Percentiles rank a stretch among this genome's conserved stretches.
Conservation (phyloP, 1,140 invertebrate species). For the Drosophila oshimai region DNA sequence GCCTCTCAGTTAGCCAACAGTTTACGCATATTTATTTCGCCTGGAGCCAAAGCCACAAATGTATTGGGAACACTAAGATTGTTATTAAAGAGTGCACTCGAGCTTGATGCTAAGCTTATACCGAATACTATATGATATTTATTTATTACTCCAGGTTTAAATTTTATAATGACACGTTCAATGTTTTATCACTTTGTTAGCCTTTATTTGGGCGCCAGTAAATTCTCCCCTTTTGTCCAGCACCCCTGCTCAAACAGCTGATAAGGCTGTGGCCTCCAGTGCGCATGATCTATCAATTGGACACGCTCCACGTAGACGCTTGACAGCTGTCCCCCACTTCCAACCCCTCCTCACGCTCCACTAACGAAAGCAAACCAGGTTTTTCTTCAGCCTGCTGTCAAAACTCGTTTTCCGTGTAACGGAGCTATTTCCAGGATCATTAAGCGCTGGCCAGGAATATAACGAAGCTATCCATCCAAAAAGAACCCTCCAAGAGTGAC, state of each 20-base stretch:
- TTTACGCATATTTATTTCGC: slow-evolving; percentile 42
- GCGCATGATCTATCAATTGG: slow-evolving; percentile 53
- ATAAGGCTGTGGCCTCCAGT: slow-evolving; percentile 16
- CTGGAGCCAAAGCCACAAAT: slow-evolving; percentile 22
- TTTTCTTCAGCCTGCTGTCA: slow-evolving; percentile 8
- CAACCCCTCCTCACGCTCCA: too few species aligned
- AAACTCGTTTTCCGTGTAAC: slow-evolving; percentile 1
- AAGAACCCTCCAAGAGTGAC: slow-evolving; percentile 56
- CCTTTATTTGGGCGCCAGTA: not conserved
- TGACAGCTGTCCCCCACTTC: too few species aligned
- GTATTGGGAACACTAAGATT: slow-evolving; percentile 42
- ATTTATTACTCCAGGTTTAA: too few species aligned
- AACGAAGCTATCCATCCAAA: not conserved
- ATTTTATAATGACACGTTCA: too few species aligned
- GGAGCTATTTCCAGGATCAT: not conserved
- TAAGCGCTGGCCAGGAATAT: not conserved
- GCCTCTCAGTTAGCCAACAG: slow-evolving; percentile 21
- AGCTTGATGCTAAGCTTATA: slow-evolving; percentile 40
- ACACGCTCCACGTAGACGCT: slow-evolving; percentile 56
- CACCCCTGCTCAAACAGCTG: slow-evolving; percentile 49
- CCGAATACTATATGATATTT: not conserved
- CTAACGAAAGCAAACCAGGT: slow-evolving; percentile 3
- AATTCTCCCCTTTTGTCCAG: slow-evolving; percentile 7
- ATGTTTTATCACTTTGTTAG: too few species aligned
- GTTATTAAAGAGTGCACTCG: slow-evolving; percentile 46